A percentile compares a stretch with the other conserved stretches of the same genome.
These are phyloP conservation scores for Xenopus borealis DNA, from an alignment of 2,113 vertebrate species.

Conservation along the genomic window DNA sequence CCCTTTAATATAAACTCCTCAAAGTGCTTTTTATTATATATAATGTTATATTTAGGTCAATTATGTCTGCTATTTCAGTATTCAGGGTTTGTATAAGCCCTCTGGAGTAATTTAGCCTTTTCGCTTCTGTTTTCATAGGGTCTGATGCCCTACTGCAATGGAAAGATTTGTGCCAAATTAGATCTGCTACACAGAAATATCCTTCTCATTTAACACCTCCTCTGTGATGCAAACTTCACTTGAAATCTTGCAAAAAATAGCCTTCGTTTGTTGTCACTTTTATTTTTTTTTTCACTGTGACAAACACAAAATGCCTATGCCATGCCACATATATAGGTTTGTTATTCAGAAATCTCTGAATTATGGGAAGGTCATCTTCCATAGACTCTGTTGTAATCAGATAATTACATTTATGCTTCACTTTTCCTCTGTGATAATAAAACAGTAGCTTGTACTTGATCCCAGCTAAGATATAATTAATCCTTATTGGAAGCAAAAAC, in stretches of 20 bases:
- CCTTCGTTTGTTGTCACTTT: no score
- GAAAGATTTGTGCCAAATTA: conserved; percentile 1
- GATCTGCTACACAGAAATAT: not conserved
- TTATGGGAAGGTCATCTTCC: no score
- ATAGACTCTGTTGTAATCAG: no score
- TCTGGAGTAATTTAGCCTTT: not conserved
- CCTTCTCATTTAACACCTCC: not conserved
- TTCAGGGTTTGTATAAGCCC: not conserved
- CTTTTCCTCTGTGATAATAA: no score
- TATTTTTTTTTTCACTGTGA: no score
- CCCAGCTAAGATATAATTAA: no score
- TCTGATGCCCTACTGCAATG: not conserved
- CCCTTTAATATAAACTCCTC: not conserved
- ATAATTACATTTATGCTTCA: no score
- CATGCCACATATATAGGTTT: no score
- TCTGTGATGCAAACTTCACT: not conserved
- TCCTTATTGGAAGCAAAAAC: no score
- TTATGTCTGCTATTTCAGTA: not conserved
- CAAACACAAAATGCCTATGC: no score
- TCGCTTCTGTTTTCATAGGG: not conserved
- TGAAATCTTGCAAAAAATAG: not conserved
- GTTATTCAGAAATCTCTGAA: no score
- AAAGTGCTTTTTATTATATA: not conserved
- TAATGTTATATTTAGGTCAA: not conserved
- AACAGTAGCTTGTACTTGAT: no score